These are phyloP conservation scores for Euura saliciscinereae DNA, from an alignment of 1,140 invertebrate species.

Conservation along the genomic window DNA sequence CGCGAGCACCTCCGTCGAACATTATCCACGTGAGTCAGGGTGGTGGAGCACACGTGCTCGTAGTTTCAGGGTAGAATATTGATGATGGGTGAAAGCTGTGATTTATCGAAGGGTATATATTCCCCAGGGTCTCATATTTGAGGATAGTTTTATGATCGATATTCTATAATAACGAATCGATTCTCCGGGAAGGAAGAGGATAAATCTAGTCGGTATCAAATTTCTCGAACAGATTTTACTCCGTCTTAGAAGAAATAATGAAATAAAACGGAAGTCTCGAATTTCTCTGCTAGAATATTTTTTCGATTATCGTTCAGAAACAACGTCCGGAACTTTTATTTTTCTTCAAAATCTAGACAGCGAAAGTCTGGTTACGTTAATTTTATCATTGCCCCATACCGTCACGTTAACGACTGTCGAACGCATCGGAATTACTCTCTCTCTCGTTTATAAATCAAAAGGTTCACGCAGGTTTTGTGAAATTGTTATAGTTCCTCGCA, in stretches of 20 bases:
- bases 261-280: not conserved
- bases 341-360: too few species aligned
- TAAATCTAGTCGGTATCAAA: not conserved
- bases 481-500: conserved; percentile 58
- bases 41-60: not conserved
- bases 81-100: not conserved
- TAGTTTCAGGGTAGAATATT: not conserved
- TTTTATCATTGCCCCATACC: too few species aligned
- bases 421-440: not conserved
- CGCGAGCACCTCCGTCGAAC: not conserved
- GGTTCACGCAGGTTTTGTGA: conserved; percentile 1
- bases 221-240: not conserved
- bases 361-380: too few species aligned
- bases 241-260: not conserved
- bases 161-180: not conserved
- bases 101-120: not conserved
- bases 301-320: too few species aligned
- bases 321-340: too few species aligned
- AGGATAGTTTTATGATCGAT: not conserved
- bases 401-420: not conserved
- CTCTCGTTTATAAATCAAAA: conserved; percentile 6
- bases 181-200: not conserved
- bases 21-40: not conserved
- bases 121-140: not conserved
- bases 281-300: not conserved